Base-by-base conservation (phyloP, 2,888 invertebrate genomes). In the Polyploca ridens region DNA sequence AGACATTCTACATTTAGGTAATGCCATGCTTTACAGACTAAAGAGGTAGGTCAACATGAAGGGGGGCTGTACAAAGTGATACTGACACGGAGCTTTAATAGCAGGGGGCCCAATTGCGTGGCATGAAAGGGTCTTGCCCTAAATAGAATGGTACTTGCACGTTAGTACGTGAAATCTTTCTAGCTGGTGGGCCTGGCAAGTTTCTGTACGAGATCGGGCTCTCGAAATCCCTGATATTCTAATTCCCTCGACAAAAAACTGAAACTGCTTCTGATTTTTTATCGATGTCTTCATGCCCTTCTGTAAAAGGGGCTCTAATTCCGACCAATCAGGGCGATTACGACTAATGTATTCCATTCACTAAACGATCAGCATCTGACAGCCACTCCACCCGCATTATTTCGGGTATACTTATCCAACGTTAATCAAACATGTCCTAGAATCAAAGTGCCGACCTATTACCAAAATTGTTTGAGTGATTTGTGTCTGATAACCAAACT, bases 381-480 rank as follows among this genome's bases (percentile, higher is more conserved):
- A 54, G 19, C 19, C 54, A 54, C 54, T 54, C 54, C 10, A 19
- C 54, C 54, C 54, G 54, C 54, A 54, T 54, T 54, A 54, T 54
- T 54, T 54, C 14, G 54, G 54, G 54, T 14, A 54, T 54, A 54
- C 54, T 54, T 49, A 49, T 49, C 49, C 7, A 49, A 16, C 49
- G n/a, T 49, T 8, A 19, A 54, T 54, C 54, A 54, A 19, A 54
- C 19, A 54, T 54, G 54, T 10, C 19, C 16, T 49, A 49, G 49
- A 49, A 54, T 19, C 54, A 54, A 54, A 5, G 16, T 16, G 54
- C 8, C 4, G 19, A 54, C 54, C 54, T 54, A 54, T 19, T 16
- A 19, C 16, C 54, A 0, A 54, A 54, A 54, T 54, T 6, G 16
- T 16, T 6, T 16, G n/a, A 7, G 14, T 7, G 16, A 49, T 44